A percentile compares a stretch with the other conserved stretches of the same genome.
Conservation (phyloP, 2,797 vertebrate genomes). For the Coreius guichenoti region DNA sequence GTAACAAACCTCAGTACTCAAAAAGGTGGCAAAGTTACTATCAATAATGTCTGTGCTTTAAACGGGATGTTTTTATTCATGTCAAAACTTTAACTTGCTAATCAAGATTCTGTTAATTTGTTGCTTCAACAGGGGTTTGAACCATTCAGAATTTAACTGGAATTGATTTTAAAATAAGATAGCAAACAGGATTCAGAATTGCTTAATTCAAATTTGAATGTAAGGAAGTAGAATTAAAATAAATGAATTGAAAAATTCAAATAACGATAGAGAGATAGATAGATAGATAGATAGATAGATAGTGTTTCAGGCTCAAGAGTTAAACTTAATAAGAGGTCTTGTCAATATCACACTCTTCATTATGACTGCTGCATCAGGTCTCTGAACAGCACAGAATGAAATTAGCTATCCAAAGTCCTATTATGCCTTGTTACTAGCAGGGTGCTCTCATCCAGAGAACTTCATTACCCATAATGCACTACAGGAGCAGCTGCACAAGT, state of each 20-base stretch:
- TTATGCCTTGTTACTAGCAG: slow-evolving; percentile 54
- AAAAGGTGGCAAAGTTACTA: background rate
- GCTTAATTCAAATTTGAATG: background rate
- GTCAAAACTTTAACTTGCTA: background rate
- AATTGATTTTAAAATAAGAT: background rate
- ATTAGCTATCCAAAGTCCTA: slow-evolving; percentile 45
- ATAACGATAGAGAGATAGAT: background rate
- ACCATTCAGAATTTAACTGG: background rate
- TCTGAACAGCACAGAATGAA: slow-evolving; percentile 36
- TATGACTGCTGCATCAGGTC: slow-evolving; percentile 29
- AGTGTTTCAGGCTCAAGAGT: background rate
- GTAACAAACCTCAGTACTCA: background rate
- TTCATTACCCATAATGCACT: slow-evolving; percentile 63
- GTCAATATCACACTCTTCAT: slow-evolving; percentile 33
- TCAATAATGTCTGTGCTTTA: background rate
- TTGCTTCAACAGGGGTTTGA: background rate
- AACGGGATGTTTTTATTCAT: background rate
- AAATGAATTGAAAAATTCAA: background rate
- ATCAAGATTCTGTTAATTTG: background rate
- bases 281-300: background rate
- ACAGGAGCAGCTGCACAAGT: slow-evolving; percentile 57
- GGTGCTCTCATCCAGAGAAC: slow-evolving; percentile 52
- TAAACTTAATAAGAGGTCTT: slow-evolving; percentile 17
- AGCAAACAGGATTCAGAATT: background rate
- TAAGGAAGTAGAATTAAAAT: background rate